A percentile compares a stretch with the other conserved stretches of the same genome.
These are phyloP conservation scores for Oceanodroma leucorhoa DNA, from an alignment of 2,797 vertebrate species.

Conservation along the genomic window DNA sequence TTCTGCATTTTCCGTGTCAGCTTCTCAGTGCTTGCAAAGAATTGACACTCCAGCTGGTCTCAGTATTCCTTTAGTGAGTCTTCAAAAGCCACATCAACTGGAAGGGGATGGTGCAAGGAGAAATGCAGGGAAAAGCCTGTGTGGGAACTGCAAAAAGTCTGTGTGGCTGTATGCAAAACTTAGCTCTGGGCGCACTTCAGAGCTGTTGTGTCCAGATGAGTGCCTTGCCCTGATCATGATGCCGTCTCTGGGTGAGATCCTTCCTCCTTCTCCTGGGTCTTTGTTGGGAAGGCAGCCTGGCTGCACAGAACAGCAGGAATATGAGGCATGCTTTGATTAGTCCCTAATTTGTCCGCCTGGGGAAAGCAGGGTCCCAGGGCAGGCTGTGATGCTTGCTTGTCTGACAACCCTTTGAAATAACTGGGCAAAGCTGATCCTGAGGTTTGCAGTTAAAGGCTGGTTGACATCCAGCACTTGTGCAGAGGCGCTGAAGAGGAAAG, in stretches of 20 bases:
- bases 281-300: neutral
- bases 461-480: neutral
- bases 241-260: neutral
- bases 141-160: neutral
- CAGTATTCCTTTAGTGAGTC: neutral
- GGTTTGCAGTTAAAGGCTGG: neutral
- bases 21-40: neutral
- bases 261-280: neutral
- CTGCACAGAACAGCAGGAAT: neutral
- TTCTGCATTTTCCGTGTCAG: neutral
- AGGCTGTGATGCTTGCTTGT: neutral
- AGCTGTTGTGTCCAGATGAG: neutral
- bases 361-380: neutral
- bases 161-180: neutral
- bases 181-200: neutral
- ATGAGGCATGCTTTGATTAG: neutral
- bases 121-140: neutral
- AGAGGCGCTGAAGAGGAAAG: neutral
- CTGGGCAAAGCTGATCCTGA: neutral
- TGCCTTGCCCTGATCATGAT: neutral
- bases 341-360: neutral
- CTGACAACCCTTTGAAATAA: neutral
- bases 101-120: neutral
- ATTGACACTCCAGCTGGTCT: neutral
- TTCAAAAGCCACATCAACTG: neutral